Evolutionary conservation across 2,113 vertebrate genomes (phyloP).

Genomic region (Charina bottae): DNA sequence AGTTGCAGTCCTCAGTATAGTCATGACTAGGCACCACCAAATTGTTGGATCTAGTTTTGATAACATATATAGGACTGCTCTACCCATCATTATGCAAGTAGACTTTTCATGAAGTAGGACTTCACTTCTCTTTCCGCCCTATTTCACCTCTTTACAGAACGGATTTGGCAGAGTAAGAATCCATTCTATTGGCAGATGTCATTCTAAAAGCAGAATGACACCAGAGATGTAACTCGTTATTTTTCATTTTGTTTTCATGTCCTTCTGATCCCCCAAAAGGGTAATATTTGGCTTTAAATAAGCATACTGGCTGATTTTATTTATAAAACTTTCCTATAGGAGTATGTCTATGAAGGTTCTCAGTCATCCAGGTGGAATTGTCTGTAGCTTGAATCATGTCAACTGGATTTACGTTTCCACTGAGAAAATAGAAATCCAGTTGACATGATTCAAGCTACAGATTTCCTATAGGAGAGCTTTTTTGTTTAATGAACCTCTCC

Average conservation of each 20-base stretch:
- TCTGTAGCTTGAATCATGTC: too few relatives aligned
- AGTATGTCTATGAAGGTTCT: too few relatives aligned
- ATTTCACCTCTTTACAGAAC: neutral
- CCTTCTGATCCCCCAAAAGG: conserved; percentile 52
- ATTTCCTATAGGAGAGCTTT: conserved; percentile 1
- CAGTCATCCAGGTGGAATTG: too few relatives aligned
- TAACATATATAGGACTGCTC: neutral
- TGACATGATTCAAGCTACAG: too few relatives aligned
- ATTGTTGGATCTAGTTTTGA: neutral
- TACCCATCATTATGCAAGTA: neutral
- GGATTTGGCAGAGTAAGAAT: neutral
- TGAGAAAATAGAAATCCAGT: too few relatives aligned
- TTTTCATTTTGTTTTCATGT: conserved; percentile 37
- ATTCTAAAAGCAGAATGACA: neutral
- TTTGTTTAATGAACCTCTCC: conserved; percentile 62
- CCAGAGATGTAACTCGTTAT: conserved; percentile 3
- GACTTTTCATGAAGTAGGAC: neutral
- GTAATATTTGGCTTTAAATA: conserved; percentile 51
- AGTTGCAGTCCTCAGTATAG: neutral
- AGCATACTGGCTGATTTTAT: conserved; percentile 59
- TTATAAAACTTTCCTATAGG: neutral
- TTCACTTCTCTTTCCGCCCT: neutral
- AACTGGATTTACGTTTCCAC: too few relatives aligned
- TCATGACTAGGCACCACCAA: neutral
- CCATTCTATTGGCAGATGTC: neutral